These are phyloP conservation scores for Pteronura brasiliensis DNA, from an alignment of 2,113 vertebrate genomes.

Conservation along the genomic window DNA sequence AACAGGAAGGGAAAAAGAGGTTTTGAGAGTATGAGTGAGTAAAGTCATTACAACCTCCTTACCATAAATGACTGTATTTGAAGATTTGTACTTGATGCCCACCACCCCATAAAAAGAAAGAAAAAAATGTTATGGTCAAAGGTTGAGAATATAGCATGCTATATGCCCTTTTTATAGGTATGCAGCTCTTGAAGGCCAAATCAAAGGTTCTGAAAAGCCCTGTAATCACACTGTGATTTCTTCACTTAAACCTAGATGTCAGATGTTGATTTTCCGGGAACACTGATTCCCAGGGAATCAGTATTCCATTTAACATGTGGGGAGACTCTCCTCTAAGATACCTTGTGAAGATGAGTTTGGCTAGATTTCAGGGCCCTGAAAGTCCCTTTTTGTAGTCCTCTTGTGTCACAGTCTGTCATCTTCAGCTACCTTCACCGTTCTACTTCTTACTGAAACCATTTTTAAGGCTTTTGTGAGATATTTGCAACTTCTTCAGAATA, in stretches of 20 bases:
- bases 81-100: background rate
- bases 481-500: background rate
- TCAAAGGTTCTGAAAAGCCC: background rate
- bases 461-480: background rate
- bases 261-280: background rate
- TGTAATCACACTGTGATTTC: background rate
- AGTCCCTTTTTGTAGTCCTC: background rate
- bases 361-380: background rate
- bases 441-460: background rate
- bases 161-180: background rate
- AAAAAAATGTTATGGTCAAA: background rate
- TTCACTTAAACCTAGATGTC: background rate
- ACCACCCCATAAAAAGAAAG: background rate
- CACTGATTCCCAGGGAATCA: background rate
- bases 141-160: background rate
- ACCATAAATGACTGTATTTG: background rate
- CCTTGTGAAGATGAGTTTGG: background rate
- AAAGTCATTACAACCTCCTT: background rate
- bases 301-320: background rate
- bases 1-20: background rate
- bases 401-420: background rate
- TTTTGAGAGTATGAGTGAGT: background rate
- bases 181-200: background rate
- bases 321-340: background rate
- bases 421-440: background rate